These are phyloP conservation scores for Lytechinus variegatus DNA, from an alignment of 35 echinoderm and acorn worm genomes.

Conservation along the genomic window DNA sequence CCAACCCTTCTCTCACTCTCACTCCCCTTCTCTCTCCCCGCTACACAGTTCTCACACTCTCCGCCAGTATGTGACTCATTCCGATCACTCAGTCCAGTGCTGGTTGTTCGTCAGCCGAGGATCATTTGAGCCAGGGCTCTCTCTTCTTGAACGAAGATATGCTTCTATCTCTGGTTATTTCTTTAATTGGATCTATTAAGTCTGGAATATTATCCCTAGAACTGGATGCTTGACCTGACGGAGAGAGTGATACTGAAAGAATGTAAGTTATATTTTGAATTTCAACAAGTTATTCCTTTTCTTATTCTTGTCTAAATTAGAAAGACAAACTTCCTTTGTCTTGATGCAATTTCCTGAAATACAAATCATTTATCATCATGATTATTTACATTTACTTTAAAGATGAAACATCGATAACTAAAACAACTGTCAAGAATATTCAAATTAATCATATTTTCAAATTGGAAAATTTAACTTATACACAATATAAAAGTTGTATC, in stretches of 20 bases:
- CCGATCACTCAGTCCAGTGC: background rate
- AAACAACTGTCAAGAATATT: too few relatives aligned
- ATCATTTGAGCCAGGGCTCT: background rate
- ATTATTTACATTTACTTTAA: too few relatives aligned
- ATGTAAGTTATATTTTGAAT: background rate
- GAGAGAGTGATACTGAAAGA: background rate
- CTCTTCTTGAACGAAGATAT: background rate
- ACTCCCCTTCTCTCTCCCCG: background rate
- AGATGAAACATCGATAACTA: too few relatives aligned
- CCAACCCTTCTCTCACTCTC: background rate
- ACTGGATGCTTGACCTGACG: background rate
- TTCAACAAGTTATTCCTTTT: background rate
- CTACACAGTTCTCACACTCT: background rate
- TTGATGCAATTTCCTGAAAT: too few relatives aligned
- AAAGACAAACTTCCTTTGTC: too few relatives aligned
- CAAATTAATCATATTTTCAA: too few relatives aligned
- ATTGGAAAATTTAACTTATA: too few relatives aligned
- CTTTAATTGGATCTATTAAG: slow-evolving; percentile 4
- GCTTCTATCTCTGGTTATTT: background rate
- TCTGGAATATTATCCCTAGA: background rate
- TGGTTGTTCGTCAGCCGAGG: background rate
- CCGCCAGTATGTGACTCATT: background rate
- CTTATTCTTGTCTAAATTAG: too few relatives aligned
- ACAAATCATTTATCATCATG: too few relatives aligned
- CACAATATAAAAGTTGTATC: too few relatives aligned